Conservation (phyloP, 2,888 invertebrate species). For the Ethmia dodecea region DNA sequence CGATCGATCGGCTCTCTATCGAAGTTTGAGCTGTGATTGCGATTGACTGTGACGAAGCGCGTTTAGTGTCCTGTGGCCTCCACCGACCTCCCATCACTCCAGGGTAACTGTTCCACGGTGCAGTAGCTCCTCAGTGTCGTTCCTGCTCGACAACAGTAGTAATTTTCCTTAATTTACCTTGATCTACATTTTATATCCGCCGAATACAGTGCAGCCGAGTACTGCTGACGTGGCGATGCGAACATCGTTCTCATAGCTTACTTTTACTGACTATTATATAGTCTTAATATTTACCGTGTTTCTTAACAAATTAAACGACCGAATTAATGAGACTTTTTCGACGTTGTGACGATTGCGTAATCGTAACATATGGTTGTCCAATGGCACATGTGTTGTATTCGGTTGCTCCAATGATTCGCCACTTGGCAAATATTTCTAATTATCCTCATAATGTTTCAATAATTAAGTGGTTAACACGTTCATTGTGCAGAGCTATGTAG, state of each 20-base stretch:
- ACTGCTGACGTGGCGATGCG: conserved; percentile 11
- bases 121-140: conserved; percentile 22
- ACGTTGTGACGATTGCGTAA: conserved; percentile 54
- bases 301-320: conserved; percentile 5
- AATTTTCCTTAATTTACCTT: background rate
- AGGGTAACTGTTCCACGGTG: conserved; percentile 20
- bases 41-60: conserved; percentile 40
- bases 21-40: conserved; percentile 62
- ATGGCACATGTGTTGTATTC: conserved; percentile 63
- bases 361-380: conserved; percentile 57
- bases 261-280: too few species aligned
- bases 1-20: conserved; percentile 75
- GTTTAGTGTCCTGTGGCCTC: background rate
- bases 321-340: conserved; percentile 37
- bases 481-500: conserved; percentile 45
- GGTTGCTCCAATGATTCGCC: conserved; percentile 34
- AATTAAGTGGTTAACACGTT: conserved; percentile 41
- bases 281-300: too few species aligned
- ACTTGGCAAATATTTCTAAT: conserved; percentile 28
- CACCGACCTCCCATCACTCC: conserved; percentile 8
- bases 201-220: too few species aligned
- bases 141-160: conserved; percentile 9
- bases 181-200: conserved; percentile 1
- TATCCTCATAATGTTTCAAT: conserved; percentile 38
- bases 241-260: background rate